Base-by-base conservation (phyloP, 2,113 vertebrate species). In the Camarhynchus parvulus region DNA sequence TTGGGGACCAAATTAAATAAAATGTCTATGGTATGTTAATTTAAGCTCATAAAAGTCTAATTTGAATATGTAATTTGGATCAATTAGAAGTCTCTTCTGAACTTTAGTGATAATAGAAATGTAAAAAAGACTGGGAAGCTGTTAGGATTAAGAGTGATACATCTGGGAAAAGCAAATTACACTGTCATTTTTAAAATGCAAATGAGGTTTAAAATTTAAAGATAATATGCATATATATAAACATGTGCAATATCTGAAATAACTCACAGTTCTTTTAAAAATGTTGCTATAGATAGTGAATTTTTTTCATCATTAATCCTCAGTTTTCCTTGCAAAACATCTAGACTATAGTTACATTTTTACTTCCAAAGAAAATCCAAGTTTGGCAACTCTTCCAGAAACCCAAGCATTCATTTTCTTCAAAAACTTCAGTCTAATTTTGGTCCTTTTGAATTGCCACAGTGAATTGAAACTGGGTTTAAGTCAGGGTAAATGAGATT, bases 71-170 rank as follows among this genome's bases (percentile, higher is more conserved):
- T 89, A 96, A 97, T 97, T 97, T 97, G 95, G 92, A 96, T 92
- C 96, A 96, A 97, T 97, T 98, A 97, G 93, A 97, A 95, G 86
- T 92, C 97, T 96, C 91, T 96, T 97, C 88, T 97, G 93, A 95
- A 97, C 94, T 97, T 97, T 96, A 89, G 97, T 95, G 96, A 97
- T 98, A 97, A 98, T 96, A 97, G 96, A 97, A 98, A 96, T 92
- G 42, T 92, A 90, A 89, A 97, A 83, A 96, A 95, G 92, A 31
- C 93, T 92, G 21, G 4, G 87, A 95, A 97, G 93, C 91, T 96
- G 95, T 93, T 96, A 96, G 92, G 95, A 97, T 98, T 97, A 97
- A 94, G 95, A 97, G 80, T 78, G 90, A 96, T 94, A 89, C 90
- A 95, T 87, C 93, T 91, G 95, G 95, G 90, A 94, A 95, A 96